Conservation (phyloP, 2,113 vertebrate genomes). For the Pygoscelis antarcticus region DNA sequence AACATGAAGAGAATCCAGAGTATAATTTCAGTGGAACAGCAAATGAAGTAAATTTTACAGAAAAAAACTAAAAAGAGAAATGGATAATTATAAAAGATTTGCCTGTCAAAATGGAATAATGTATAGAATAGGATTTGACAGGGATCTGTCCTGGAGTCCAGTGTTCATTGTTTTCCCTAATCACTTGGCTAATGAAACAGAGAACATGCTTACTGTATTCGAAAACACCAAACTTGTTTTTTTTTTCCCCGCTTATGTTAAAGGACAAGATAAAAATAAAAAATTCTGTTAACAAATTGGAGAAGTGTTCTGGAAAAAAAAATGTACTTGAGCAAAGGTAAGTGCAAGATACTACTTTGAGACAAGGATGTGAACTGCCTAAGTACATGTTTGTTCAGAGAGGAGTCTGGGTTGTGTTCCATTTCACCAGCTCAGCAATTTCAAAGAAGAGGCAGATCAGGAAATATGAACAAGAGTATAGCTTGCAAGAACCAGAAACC, state of each 20-base stretch:
- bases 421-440: background rate
- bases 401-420: background rate
- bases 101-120: background rate
- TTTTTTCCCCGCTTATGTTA: background rate
- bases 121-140: background rate
- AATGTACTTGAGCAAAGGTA: background rate
- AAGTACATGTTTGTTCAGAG: background rate
- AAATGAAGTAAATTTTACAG: background rate
- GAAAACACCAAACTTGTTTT: background rate
- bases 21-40: background rate
- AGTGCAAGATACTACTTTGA: background rate
- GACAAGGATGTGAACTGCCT: background rate
- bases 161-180: background rate
- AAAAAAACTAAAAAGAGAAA: background rate
- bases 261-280: background rate
- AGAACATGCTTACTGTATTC: background rate
- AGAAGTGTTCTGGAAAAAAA: background rate
- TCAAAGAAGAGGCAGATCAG: background rate
- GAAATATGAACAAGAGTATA: background rate
- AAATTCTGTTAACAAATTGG: background rate
- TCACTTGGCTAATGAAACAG: background rate
- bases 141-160: background rate
- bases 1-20: background rate
- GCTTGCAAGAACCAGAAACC: background rate
- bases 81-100: background rate